These are phyloP conservation scores for Odobenus rosmarus DNA, from an alignment of 2,113 vertebrate species.

Conservation along the genomic window DNA sequence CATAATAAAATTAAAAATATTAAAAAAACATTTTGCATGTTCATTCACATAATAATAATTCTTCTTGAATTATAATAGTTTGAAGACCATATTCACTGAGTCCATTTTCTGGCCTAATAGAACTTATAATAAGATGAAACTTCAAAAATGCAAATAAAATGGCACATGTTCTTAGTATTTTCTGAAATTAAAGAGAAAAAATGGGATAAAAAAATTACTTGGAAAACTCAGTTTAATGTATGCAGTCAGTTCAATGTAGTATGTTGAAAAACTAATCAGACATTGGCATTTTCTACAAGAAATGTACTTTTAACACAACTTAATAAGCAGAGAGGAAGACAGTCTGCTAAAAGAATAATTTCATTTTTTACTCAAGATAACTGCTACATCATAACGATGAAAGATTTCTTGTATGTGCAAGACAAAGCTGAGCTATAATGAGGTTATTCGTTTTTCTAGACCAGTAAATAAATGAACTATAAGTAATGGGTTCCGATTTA, in stretches of 20 bases:
- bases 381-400: conserved; percentile 63
- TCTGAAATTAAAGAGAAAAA: conserved; percentile 3
- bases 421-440: conserved; percentile 74
- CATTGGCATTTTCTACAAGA: conserved; percentile 51
- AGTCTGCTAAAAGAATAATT: conserved; percentile 70
- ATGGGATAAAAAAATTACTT: background rate
- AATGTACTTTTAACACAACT: conserved; percentile 54
- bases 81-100: background rate
- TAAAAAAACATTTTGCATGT: background rate
- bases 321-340: conserved; percentile 6
- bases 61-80: background rate
- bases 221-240: conserved; percentile 26
- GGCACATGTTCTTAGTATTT: conserved; percentile 16
- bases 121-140: background rate
- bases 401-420: conserved; percentile 61
- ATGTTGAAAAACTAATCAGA: conserved; percentile 56
- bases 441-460: conserved; percentile 53
- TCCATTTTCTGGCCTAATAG: background rate
- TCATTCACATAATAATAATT: background rate
- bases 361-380: conserved; percentile 66
- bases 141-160: conserved; percentile 30
- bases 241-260: conserved; percentile 15
- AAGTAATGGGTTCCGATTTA: conserved; percentile 64
- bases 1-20: no score
- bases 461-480: conserved; percentile 65